Evolutionary conservation across 2,797 vertebrate species (phyloP), one percentile per base, ranked within the genome.

Genomic region (Euphonia xanthogaster): DNA sequence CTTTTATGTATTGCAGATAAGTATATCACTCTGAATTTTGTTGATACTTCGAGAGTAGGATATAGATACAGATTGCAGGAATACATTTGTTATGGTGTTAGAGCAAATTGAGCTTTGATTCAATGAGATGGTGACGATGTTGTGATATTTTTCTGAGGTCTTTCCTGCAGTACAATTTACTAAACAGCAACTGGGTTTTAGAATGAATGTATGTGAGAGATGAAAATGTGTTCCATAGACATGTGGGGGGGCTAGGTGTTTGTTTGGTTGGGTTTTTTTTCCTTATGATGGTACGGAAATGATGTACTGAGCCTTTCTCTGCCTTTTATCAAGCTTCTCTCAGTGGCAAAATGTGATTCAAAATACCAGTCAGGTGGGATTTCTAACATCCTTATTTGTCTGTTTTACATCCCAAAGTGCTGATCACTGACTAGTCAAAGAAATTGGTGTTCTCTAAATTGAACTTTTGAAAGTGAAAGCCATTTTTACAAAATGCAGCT

Each of bases 21-120:
- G 77, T 86, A 23, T 91, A 86, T 85, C 81, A 62, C 54, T 86
- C 53, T 92, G 88, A 86, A 86, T 96, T 93, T 95, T 88, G 83
- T 94, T 88, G 88, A 33, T 96, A 82, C 57, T 81, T 94, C 1
- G 14, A 86, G 61, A 87, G 93, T 24, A 73, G 44, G 67, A 37
- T 73, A 80, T 72, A 89, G 72, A 48, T 66, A 82, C 42, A 44
- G 55, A 81, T 88, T 63, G 65, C 40, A 81, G 55, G 89, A 85
- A 86, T 81, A 21, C 66, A 62, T 90, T 94, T 93, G 57, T 91
- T 91, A 58, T 2, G 48, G 42, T 37, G 33, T 84, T 82, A 74
- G 48, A 91, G 42, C 58, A 95, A 93, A 93, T 90, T 80, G 60
- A 85, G 86, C 63, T 94, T 93, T 50, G 63, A 81, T 92, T 92